Evolutionary conservation across 2,888 invertebrate genomes (phyloP).

Genomic region (Altica lythri): DNA sequence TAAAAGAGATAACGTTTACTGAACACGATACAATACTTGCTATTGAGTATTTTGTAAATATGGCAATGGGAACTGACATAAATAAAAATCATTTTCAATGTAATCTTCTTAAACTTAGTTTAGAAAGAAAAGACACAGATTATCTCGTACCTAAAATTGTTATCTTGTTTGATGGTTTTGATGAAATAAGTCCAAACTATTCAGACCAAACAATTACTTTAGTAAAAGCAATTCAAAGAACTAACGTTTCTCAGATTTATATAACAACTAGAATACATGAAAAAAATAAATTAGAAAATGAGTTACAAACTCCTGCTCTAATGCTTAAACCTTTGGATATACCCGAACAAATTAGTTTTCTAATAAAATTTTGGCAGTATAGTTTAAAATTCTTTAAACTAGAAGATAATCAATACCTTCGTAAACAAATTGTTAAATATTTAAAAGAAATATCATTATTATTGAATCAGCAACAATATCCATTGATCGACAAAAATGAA

Average conservation of each 20-base stretch:
- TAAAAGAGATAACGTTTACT: conserved; percentile 12
- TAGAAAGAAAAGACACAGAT: background rate
- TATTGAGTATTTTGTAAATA: conserved; percentile 16
- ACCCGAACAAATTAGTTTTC: conserved; percentile 14
- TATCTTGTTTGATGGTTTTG: conserved; percentile 31
- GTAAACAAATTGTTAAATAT: background rate
- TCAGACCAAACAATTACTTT: conserved; percentile 23
- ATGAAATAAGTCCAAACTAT: conserved; percentile 29
- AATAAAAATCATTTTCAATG: conserved; percentile 15
- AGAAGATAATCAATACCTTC: background rate
- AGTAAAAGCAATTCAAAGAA: conserved; percentile 16
- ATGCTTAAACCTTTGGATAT: conserved; percentile 18
- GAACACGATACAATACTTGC: background rate
- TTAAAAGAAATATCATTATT: background rate
- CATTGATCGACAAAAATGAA: too few species aligned
- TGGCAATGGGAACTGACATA: background rate
- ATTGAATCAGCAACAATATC: too few species aligned
- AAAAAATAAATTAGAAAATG: conserved; percentile 9
- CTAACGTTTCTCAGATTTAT: conserved; percentile 17
- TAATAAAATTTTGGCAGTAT: conserved; percentile 19
- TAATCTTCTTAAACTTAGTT: conserved; percentile 4
- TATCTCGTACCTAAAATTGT: conserved; percentile 15
- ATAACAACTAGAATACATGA: conserved; percentile 25
- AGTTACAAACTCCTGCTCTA: conserved; percentile 6
- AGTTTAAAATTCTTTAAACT: conserved; percentile 8